phyloP scores from a whole-genome alignment of 2,888 invertebrate genomes.

The Cerceris rybyensis region DNA sequence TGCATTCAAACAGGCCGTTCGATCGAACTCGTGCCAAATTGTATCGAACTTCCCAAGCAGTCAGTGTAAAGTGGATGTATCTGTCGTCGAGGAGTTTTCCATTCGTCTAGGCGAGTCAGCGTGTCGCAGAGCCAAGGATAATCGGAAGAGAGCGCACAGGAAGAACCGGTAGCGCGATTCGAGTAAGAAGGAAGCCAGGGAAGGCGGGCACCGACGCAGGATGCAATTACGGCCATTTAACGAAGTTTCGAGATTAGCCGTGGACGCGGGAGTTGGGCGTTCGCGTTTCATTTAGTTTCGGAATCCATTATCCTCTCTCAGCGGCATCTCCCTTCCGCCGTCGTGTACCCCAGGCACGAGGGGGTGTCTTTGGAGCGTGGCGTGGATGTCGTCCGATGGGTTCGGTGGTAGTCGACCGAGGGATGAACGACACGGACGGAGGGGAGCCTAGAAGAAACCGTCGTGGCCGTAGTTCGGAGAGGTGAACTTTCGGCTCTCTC shows the following conservation, averaged over 20 bases:
- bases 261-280: conserved; percentile 66
- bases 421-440: conserved; percentile 8
- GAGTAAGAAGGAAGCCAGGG: conserved; percentile 50
- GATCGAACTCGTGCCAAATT: conserved; percentile 60
- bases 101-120: conserved; percentile 20
- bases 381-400: conserved; percentile 53
- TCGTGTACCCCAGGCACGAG: not conserved
- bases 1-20: conserved; percentile 55
- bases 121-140: conserved; percentile 44
- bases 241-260: conserved; percentile 79
- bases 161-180: not conserved
- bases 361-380: conserved; percentile 35
- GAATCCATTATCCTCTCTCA: conserved; percentile 76
- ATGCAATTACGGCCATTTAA: conserved; percentile 79
- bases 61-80: conserved; percentile 51
- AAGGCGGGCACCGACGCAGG: conserved; percentile 63
- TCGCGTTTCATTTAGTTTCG: conserved; percentile 77
- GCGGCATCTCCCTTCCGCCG: conserved; percentile 11
- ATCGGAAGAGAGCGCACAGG: conserved; percentile 31
- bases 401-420: conserved; percentile 27
- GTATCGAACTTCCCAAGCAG: conserved; percentile 53
- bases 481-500: conserved; percentile 56
- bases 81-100: conserved; percentile 49
- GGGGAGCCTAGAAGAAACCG: conserved; percentile 18
- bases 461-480: conserved; percentile 20